A percentile compares a stretch with the other conserved stretches of the same genome.
These are phyloP conservation scores for Aphis craccivora DNA, from an alignment of 1,140 invertebrate genomes.

Conservation along the genomic window DNA sequence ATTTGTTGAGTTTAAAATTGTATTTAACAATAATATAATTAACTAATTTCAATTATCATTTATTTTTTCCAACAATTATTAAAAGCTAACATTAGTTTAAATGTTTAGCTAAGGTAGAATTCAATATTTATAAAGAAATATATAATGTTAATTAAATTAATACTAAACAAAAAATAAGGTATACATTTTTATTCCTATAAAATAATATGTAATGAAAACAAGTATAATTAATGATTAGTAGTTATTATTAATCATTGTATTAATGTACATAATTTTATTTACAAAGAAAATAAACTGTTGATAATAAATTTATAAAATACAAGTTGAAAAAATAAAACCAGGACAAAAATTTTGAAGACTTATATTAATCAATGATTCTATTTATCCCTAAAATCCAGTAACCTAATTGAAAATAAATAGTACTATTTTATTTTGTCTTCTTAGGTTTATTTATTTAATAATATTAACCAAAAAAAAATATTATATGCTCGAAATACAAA, in stretches of 20 bases:
- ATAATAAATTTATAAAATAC: slow-evolving; percentile 7
- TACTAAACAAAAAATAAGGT: slow-evolving; percentile 11
- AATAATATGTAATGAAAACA: slow-evolving; percentile 31
- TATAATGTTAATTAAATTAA: slow-evolving; percentile 23
- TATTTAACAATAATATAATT: background rate
- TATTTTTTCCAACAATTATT: background rate
- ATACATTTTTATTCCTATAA: background rate
- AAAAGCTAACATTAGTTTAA: background rate
- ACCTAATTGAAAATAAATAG: slow-evolving; percentile 30
- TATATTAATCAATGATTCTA: background rate
- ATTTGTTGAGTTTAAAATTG: background rate
- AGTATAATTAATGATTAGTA: slow-evolving; percentile 25
- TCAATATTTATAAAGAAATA: background rate
- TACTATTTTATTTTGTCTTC: background rate
- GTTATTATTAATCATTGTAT: slow-evolving; percentile 23
- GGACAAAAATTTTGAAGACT: background rate
- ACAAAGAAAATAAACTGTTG: slow-evolving; percentile 5
- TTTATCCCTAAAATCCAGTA: slow-evolving; percentile 1
- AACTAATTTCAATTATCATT: background rate
- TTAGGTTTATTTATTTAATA: slow-evolving; percentile 34
- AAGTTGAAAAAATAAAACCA: background rate
- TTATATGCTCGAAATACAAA: slow-evolving; percentile 34
- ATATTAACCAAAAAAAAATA: slow-evolving; percentile 32
- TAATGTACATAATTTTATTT: slow-evolving; percentile 49
- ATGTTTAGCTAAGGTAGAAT: background rate